phyloP scores from a whole-genome alignment of 2,888 invertebrate species.

The Polia nebulosa region DNA sequence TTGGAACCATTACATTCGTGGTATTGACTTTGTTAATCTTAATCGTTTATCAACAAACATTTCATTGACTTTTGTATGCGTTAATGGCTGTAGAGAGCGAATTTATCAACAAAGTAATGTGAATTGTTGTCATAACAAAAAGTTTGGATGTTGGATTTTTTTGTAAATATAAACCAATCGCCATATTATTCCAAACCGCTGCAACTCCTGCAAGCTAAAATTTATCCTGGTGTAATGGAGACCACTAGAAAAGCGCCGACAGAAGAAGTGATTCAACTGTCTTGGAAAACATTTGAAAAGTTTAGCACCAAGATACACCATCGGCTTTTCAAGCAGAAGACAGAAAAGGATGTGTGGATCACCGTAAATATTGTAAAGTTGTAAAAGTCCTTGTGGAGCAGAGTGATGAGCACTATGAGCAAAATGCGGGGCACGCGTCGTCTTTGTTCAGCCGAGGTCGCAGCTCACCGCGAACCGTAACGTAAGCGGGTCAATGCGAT shows the following conservation, averaged over 20 bases:
- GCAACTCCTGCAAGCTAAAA: neutral
- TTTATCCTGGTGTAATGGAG: too few species aligned
- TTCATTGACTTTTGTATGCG: conserved; percentile 9
- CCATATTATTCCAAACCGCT: neutral
- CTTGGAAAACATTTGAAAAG: neutral
- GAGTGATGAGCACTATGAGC: conserved; percentile 63
- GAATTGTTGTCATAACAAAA: conserved; percentile 3
- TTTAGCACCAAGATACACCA: neutral
- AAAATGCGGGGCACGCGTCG: conserved; percentile 72
- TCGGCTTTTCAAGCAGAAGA: neutral
- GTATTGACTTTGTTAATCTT: conserved; percentile 19
- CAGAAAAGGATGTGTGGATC: conserved; percentile 48
- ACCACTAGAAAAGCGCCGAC: neutral
- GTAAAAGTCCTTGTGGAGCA: conserved; percentile 60
- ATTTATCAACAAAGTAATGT: conserved; percentile 25
- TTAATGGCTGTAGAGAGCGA: conserved; percentile 2
- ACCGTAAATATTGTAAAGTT: conserved; percentile 50
- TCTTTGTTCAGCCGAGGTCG: conserved; percentile 71
- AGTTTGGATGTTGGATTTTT: conserved; percentile 12
- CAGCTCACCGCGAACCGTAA: conserved; percentile 65
- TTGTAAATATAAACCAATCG: neutral
- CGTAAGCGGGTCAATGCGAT: conserved; percentile 83
- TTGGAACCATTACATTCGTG: neutral
- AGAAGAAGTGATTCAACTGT: neutral
- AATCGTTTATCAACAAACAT: conserved; percentile 20